Evolutionary conservation across 2,113 vertebrate species (phyloP), one percentile per base, ranked within the genome.

Genomic region (Thunnus thynnus): DNA sequence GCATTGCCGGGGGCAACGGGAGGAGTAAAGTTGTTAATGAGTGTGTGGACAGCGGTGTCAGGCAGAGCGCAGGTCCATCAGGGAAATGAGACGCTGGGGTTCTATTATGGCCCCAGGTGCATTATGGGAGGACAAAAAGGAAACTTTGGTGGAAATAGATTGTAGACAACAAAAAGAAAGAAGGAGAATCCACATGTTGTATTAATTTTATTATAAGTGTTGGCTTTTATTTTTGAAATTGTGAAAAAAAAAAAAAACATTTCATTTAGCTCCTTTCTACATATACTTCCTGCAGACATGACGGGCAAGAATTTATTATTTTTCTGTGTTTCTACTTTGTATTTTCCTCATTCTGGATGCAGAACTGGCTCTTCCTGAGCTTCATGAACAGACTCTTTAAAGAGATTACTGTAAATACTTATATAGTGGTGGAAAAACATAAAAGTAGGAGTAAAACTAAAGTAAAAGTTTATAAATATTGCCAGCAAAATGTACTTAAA

Each of bases 11-110:
- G 72, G 91, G 94, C 92, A 79, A 80, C 87, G 14, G 68, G 84
- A 83, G 78, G 89, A 92, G 90, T 89, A 88, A 93, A 93, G 93
- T 92, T 93, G 93, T 93, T 95, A 95, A 94, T 86, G 92, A 94
- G 91, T 90, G 92, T 89, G 89, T 89, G 91, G 94, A 93, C 91
- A 89, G 90, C 78, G 52, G 87, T 93, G 93, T 94, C 92, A 87
- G 87, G 73, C 86, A 64, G 88, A 90, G 90, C 82, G 69, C 70
- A 90, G 91, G 83, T 94, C 92, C 93, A 93, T 94, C 92, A 94
- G 91, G 93, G 93, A 94, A 94, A 94, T 94, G 92, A 94, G 91
- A 93, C 73, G 48, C 80, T 83, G 14, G 60, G 87, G 30, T 82
- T 91, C 83, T 80, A 69, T 91, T 91, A 91, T 93, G 89, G 94